Evolutionary conservation across 2,113 vertebrate species (phyloP).

Genomic region (Spilogale gracilis): DNA sequence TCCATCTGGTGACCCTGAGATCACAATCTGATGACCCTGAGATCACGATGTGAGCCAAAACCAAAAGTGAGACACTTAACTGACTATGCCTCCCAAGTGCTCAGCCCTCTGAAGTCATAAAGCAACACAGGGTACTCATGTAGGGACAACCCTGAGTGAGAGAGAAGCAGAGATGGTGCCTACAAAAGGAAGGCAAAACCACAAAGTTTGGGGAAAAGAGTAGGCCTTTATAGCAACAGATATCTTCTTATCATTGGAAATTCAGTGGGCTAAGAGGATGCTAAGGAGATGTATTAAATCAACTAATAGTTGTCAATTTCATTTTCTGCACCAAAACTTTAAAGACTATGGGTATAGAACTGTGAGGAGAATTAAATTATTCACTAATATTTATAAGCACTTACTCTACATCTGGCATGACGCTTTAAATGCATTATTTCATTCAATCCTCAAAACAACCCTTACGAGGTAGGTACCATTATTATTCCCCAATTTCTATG

Average conservation of each 20-base stretch:
- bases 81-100: not conserved
- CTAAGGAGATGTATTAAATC: slow-evolving; percentile 1
- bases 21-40: not conserved
- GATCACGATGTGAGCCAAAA: not conserved
- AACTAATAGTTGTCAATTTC: slow-evolving; percentile 3
- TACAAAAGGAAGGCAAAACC: slow-evolving; percentile 12
- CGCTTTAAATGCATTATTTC: not conserved
- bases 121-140: not conserved
- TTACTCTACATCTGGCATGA: not conserved
- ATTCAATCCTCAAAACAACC: not conserved
- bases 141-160: not conserved
- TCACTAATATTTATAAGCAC: not conserved
- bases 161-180: not conserved
- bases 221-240: not conserved
- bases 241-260: slow-evolving; percentile 4
- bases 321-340: slow-evolving; percentile 22
- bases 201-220: slow-evolving; percentile 5
- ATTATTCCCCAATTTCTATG: not conserved
- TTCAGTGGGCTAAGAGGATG: not conserved
- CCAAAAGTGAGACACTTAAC: not conserved
- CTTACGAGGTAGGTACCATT: not conserved
- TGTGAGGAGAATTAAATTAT: slow-evolving; percentile 28
- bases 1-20: no score
- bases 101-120: not conserved
- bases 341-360: not conserved